Evolutionary conservation across 2,888 invertebrate genomes (phyloP).

Genomic region (Spialia ferax): DNA sequence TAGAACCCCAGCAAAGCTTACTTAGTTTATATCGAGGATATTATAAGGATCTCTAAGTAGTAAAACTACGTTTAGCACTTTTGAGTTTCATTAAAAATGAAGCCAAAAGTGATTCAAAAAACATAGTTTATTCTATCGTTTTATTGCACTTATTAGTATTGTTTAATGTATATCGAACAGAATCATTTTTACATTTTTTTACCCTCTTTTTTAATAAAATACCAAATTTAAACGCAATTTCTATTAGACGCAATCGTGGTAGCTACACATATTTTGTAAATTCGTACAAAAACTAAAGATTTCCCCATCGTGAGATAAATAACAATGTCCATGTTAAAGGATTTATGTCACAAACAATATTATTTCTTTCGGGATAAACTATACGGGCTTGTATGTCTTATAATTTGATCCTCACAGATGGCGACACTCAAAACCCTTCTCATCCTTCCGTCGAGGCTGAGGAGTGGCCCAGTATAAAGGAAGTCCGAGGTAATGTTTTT

Average conservation of each 20-base stretch:
- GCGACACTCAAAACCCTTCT: slow-evolving; percentile 65
- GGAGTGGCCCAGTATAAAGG: slow-evolving; percentile 81
- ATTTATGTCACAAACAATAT: slow-evolving; percentile 9
- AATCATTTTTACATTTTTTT: no score
- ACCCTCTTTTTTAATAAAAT: no score
- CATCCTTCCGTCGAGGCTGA: slow-evolving; percentile 68
- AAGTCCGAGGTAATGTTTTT: slow-evolving; percentile 69
- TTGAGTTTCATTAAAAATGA: no score
- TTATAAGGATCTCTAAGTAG: background rate
- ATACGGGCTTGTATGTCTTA: background rate
- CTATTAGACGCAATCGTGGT: no score
- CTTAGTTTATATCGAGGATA: background rate
- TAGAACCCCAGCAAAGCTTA: background rate
- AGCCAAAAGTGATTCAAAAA: no score
- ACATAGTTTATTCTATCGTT: no score
- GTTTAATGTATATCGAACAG: no score
- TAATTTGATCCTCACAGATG: slow-evolving; percentile 57
- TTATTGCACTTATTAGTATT: no score
- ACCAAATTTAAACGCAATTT: no score
- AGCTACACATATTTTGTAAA: background rate
- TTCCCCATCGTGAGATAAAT: background rate
- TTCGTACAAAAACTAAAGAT: background rate
- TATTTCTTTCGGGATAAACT: slow-evolving; percentile 4
- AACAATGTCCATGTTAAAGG: slow-evolving; percentile 4
- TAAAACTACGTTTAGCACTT: background rate